Conservation (phyloP, 2,888 invertebrate species). For the Cantharis rustica region DNA sequence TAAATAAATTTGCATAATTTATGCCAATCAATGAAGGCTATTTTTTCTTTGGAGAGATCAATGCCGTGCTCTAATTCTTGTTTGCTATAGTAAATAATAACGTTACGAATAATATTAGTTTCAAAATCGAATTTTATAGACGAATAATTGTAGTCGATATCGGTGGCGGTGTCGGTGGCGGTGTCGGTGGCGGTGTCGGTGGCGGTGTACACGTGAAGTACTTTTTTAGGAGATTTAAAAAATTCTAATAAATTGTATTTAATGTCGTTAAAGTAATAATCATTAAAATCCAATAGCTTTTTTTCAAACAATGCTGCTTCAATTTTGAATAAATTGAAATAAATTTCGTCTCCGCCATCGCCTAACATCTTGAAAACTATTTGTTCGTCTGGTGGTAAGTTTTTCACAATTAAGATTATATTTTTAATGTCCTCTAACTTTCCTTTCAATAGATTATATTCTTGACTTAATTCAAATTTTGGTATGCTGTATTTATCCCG, state of each 20-base stretch:
- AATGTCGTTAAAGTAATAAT: constrained; percentile 14
- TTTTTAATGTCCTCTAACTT: neutral
- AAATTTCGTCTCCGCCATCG: neutral
- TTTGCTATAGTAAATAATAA: constrained; percentile 4
- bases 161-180: too few species aligned
- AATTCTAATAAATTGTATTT: constrained; percentile 11
- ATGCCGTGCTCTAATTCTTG: neutral
- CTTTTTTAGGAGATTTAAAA: neutral
- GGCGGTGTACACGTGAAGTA: constrained; percentile 16
- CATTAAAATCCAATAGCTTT: neutral
- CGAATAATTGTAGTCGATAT: neutral
- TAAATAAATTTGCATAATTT: neutral
- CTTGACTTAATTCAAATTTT: constrained; percentile 9
- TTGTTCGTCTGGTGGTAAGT: neutral
- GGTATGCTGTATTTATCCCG: neutral
- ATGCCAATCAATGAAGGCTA: constrained; percentile 6
- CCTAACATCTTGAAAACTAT: constrained; percentile 2
- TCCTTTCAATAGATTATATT: constrained; percentile 4
- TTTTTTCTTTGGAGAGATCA: neutral
- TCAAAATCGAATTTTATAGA: constrained; percentile 6
- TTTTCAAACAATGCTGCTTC: neutral
- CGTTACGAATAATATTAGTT: constrained; percentile 12
- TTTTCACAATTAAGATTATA: constrained; percentile 13
- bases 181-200: too few species aligned
- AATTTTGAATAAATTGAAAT: constrained; percentile 10